Evolutionary conservation across 2,888 invertebrate species (phyloP).

Genomic region (Drosophila robusta): DNA sequence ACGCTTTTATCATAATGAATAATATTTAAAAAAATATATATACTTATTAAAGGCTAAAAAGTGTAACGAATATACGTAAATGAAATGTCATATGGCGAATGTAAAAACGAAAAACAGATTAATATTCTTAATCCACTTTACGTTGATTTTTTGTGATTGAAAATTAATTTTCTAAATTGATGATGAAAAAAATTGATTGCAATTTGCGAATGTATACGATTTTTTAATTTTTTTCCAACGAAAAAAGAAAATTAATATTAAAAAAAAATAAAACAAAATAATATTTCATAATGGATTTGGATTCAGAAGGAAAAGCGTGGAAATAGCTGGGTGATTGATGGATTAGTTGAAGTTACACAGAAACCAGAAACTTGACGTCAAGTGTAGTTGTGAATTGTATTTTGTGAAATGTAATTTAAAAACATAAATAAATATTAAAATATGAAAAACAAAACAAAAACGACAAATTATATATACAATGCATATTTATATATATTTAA

Average conservation of each 20-base stretch:
- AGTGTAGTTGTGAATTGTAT: slow-evolving; percentile 85
- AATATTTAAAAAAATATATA: slow-evolving; percentile 26
- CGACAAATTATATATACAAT: slow-evolving; percentile 70
- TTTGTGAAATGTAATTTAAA: slow-evolving; percentile 83
- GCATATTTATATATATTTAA: slow-evolving; percentile 72
- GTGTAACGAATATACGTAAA: slow-evolving; percentile 84
- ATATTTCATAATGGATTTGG: slow-evolving; percentile 77
- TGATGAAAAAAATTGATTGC: slow-evolving; percentile 70
- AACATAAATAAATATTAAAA: slow-evolving; percentile 48
- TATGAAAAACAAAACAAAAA: slow-evolving; percentile 46
- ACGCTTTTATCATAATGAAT: slow-evolving; percentile 72
- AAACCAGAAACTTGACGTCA: slow-evolving; percentile 76
- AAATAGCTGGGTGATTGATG: slow-evolving; percentile 53
- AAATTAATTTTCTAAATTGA: slow-evolving; percentile 76
- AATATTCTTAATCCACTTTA: slow-evolving; percentile 61
- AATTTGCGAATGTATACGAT: slow-evolving; percentile 84
- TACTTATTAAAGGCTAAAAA: slow-evolving; percentile 74
- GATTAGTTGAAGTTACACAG: slow-evolving; percentile 69
- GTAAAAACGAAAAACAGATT: slow-evolving; percentile 51
- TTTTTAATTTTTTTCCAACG: slow-evolving; percentile 77
- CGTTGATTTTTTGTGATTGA: slow-evolving; percentile 78
- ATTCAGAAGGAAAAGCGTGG: slow-evolving; percentile 38
- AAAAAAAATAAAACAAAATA: slow-evolving; percentile 17
- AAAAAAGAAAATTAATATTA: slow-evolving; percentile 51
- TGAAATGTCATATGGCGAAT: slow-evolving; percentile 68